Evolutionary conservation across 92 coral and sea anemone genomes (phyloP).

Genomic region (Zoanthus solanderi): DNA sequence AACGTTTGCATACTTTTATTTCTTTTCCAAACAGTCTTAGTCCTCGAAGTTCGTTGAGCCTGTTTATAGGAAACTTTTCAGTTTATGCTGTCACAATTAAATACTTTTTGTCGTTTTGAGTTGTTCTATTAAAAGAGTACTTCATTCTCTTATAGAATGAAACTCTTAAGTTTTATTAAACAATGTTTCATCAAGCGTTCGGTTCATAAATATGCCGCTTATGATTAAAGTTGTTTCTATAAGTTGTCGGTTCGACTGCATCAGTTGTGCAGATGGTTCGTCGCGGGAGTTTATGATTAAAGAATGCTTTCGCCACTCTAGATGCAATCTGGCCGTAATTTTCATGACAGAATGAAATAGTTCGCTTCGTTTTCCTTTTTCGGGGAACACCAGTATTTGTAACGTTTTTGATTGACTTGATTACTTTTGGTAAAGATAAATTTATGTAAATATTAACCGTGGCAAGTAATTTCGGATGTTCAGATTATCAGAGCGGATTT

Average conservation of each 20-base stretch:
- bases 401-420: conserved; percentile 17
- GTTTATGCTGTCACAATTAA: not conserved
- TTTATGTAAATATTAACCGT: conserved; percentile 15
- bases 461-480: conserved; percentile 14
- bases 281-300: not conserved
- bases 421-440: conserved; percentile 13
- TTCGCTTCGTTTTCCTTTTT: not conserved
- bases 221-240: not conserved
- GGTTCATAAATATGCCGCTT: not conserved
- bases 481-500: not conserved
- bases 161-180: not conserved
- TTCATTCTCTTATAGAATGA: not conserved
- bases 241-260: not conserved
- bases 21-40: not conserved
- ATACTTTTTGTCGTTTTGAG: not conserved
- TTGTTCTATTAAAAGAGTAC: not conserved
- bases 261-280: not conserved
- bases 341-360: not conserved
- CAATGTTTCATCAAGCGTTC: not conserved
- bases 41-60: not conserved
- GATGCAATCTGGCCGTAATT: not conserved
- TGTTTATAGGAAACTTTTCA: not conserved
- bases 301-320: not conserved
- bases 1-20: too few species aligned
- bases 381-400: not conserved